Percentiles rank a stretch among this genome's conserved stretches.
phyloP scores from a whole-genome alignment of 2,888 invertebrate species.

The Timandra comae region DNA sequence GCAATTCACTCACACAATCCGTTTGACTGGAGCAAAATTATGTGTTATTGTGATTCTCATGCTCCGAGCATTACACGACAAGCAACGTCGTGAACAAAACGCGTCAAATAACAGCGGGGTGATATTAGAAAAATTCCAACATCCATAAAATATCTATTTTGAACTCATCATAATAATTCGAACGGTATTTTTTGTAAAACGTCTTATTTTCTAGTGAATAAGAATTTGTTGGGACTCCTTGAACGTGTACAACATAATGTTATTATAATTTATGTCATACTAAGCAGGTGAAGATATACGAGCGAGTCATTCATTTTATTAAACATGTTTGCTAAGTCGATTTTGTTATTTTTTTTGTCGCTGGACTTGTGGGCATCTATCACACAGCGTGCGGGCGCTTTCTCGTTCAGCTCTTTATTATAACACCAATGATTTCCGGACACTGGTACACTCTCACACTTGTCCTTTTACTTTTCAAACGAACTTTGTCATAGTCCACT shows the following conservation, averaged over 20 bases:
- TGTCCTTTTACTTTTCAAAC: conserved; percentile 27
- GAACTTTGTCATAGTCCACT: too few species aligned
- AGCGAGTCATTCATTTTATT: conserved; percentile 73
- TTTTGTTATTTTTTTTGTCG: conserved; percentile 74
- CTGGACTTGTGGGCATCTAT: conserved; percentile 63
- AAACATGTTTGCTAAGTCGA: conserved; percentile 75
- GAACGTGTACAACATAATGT: conserved; percentile 74
- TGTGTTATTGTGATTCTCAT: too few species aligned
- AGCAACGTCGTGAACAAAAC: conserved; percentile 11
- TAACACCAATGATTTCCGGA: conserved; percentile 68
- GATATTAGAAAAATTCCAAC: conserved; percentile 45
- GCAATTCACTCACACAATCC: too few species aligned
- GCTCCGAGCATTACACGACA: too few species aligned
- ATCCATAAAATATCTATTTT: conserved; percentile 47
- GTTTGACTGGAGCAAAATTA: too few species aligned
- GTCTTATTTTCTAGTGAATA: conserved; percentile 71
- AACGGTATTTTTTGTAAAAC: conserved; percentile 60
- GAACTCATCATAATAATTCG: conserved; percentile 53
- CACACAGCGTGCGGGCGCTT: conserved; percentile 72
- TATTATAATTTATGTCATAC: conserved; percentile 76
- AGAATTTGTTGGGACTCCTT: conserved; percentile 74
- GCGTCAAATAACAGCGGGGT: conserved; percentile 39
- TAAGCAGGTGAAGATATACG: conserved; percentile 77
- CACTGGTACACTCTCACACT: conserved; percentile 32
- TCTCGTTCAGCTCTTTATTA: conserved; percentile 71